Base-by-base conservation (phyloP, 2,113 vertebrate genomes). In the Machaerirhynchus nigripectus region DNA sequence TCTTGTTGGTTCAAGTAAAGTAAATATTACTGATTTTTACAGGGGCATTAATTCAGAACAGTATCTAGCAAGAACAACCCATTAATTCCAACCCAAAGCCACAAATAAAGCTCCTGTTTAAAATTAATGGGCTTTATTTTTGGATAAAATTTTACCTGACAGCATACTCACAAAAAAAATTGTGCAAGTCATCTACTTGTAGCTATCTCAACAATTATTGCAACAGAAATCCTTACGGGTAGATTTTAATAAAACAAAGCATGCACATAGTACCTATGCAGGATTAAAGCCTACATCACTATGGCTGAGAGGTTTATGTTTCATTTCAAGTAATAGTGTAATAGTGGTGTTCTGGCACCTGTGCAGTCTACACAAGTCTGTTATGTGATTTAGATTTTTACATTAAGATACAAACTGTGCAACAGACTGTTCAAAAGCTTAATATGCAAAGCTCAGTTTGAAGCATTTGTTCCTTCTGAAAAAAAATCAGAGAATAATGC, bases 201-300 rank as follows among this genome's bases (percentile, higher is more conserved):
- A 82, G 35, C 35, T 40, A 28, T 30, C 30, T 16, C 39, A 85
- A 37, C 35, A 77, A 61, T 65, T 59, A 85, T 4, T 56, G 40
- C 15, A 92, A 67, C 10, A 74, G 23, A 74, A 70, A 95, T 13
- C 20, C 18, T 65, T 61, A 35, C 5, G 27, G 15, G 28, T 61
- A 71, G 15, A 30, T 26, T 52, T 19, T 22, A 80, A 61, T 46
- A 57, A 64, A 88, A 86, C 4, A 60, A 80, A 83, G 44, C 15
- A 31, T 37, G 4, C 11, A 75, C 7, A 39, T 2, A 42, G 16
- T 30, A 47, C 0, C 0, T 12, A 20, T 17, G 21, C 18, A 74
- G 8, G 37, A 65, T 31, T 84, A 69, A 84, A 91, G 9, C 27
- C 46, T 37, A 17, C 12, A 24, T 35, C 35, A 19, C 30, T 63